Base-by-base conservation (phyloP, 2,888 invertebrate genomes). In the Melipona bicolor region DNA sequence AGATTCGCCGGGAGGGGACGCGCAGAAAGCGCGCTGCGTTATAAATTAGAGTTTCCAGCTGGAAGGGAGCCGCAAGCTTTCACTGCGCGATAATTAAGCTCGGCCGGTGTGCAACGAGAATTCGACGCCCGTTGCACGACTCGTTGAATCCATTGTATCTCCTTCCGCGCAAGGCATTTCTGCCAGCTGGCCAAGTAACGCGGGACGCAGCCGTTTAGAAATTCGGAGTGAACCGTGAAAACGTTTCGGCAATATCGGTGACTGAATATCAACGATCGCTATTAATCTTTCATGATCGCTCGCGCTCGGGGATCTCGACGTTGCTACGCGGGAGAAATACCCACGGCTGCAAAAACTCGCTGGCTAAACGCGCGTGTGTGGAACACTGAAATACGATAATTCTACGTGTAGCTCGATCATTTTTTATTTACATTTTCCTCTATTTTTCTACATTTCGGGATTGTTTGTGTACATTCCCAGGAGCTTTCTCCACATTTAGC, bases 191-290 rank as follows among this genome's bases (percentile, higher is more conserved):
- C 69, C n/a, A 32, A 24, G 15, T 24, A 62, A 27, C 27, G 9
- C 21, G 32, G 19, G 19, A 19, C 19, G 62, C 1, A 56, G 56
- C 54, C 61, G 24, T 50, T 54, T 49, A 80, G 73, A 73, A 76
- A 76, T 73, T 77, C 70, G 49, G 67, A 54, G 67, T 75, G 50
- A 65, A 68, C 68, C 36, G 71, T 75, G 80, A 72, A 85, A 84
- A 74, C 74, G 70, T 49, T 65, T 24, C 24, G 17, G 27, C 79
- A 52, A 69, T 76, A 64, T 59, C 50, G 49, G 4, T 52, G 62
- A 77, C 77, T 77, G 71, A 77, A 69, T 81, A 81, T 85, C 80
- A 61, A 4, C 24, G 52, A 70, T 49, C 36, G 65, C 56, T n/a
- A 52, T 73, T 56, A 64, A 73, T 77, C 49, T 49, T 56, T 70